Conservation (phyloP, 2,113 vertebrate species). For the Urocynchramus pylzowi region DNA sequence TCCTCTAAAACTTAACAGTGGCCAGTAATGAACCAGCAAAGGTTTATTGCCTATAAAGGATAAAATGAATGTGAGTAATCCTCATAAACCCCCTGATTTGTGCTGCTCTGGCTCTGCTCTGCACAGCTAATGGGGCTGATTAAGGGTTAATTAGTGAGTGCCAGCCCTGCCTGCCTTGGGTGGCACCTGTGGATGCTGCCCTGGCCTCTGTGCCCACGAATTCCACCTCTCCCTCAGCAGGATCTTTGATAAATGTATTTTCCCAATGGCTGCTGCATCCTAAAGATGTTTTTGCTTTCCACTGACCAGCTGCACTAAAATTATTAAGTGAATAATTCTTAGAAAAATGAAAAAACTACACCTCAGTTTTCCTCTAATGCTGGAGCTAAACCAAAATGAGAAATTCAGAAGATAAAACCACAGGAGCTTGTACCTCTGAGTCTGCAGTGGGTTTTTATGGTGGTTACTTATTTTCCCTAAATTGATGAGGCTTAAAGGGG, state of each 20-base stretch:
- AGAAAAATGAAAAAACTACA: accelerated
- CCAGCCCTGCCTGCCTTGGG: background rate
- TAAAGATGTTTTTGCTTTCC: too few relatives aligned
- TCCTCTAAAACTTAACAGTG: background rate
- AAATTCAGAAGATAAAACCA: background rate
- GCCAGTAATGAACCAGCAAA: background rate
- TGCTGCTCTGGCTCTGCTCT: background rate
- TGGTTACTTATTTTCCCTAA: background rate
- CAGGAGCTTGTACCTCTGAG: background rate
- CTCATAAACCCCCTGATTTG: background rate
- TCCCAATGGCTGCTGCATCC: background rate
- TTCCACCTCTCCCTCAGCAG: accelerated
- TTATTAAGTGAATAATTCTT: background rate
- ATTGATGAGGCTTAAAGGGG: slow-evolving; percentile 37
- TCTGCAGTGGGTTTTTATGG: background rate
- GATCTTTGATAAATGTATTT: accelerated
- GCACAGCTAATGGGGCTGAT: background rate
- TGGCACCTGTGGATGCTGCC: background rate
- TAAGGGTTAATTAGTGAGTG: background rate
- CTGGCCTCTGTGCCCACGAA: accelerated
- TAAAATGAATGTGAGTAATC: background rate
- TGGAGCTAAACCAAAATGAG: background rate
- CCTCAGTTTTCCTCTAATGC: background rate
- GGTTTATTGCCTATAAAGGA: slow-evolving; percentile 27
- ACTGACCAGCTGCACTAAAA: accelerated